Percentiles rank a stretch among this genome's conserved stretches.
These are phyloP conservation scores for Sphecodes monilicornis DNA, from an alignment of 2,888 invertebrate species.

Conservation along the genomic window DNA sequence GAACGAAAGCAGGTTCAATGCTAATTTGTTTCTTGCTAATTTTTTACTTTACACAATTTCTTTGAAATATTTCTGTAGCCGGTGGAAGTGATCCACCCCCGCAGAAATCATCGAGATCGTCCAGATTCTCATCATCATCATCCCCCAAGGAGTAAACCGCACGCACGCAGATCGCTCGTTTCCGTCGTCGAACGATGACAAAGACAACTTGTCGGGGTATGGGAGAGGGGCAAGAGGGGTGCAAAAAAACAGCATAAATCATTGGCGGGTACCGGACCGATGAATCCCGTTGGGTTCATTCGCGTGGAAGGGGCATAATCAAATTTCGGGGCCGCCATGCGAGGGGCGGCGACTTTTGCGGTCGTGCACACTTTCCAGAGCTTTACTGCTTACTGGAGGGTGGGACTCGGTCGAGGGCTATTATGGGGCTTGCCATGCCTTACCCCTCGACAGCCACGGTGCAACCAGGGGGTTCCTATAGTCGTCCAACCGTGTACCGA, in stretches of 20 bases:
- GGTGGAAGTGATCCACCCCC: neutral
- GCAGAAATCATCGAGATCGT: neutral
- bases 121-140: neutral
- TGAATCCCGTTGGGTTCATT: slow-evolving; percentile 78
- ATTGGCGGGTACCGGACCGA: slow-evolving; percentile 66
- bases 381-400: slow-evolving; percentile 68
- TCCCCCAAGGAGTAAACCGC: neutral
- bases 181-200: slow-evolving; percentile 47
- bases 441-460: slow-evolving; percentile 39
- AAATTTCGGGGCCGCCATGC: slow-evolving; percentile 83
- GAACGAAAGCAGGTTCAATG: too few species aligned
- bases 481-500: slow-evolving; percentile 48
- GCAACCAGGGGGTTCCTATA: slow-evolving; percentile 20
- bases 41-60: too few species aligned
- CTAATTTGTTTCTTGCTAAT: too few species aligned
- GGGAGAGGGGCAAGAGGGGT: slow-evolving; percentile 3
- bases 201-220: slow-evolving; percentile 69
- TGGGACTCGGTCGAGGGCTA: slow-evolving; percentile 78
- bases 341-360: slow-evolving; percentile 82
- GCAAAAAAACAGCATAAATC: slow-evolving; percentile 65
- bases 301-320: slow-evolving; percentile 83
- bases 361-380: slow-evolving; percentile 74
- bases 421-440: slow-evolving; percentile 80
- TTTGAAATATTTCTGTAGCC: too few species aligned
- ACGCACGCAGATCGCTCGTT: slow-evolving; percentile 18